Conservation (phyloP, 1,140 invertebrate species). For the Phenacoccus solenopsis region DNA sequence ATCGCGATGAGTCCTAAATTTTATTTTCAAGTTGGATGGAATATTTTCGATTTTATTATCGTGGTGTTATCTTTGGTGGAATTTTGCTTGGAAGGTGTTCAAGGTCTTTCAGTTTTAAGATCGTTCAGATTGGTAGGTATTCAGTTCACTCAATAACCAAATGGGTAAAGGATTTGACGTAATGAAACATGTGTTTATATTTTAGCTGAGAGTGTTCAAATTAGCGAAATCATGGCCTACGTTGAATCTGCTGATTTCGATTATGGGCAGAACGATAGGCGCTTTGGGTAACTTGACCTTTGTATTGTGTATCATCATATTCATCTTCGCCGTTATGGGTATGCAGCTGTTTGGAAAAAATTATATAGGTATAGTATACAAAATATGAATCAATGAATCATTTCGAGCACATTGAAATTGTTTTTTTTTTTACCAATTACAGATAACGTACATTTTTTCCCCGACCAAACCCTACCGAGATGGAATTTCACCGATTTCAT, state of each 20-base stretch:
- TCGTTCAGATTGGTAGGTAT: constrained; percentile 91
- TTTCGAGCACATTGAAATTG: too few relatives aligned
- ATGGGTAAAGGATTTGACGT: too few relatives aligned
- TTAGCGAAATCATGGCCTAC: constrained; percentile 98
- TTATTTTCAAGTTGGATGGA: constrained; percentile 99
- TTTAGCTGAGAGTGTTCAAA: constrained; percentile 95
- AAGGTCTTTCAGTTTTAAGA: constrained; percentile 89
- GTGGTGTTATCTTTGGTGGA: constrained; percentile 89
- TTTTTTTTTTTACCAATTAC: constrained; percentile 21
- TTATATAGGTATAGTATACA: constrained; percentile 61
- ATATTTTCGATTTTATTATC: constrained; percentile 98
- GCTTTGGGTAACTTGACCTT: constrained; percentile 95
- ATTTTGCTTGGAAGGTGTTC: constrained; percentile 79
- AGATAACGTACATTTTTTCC: constrained; percentile 71
- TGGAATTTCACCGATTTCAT: constrained; percentile 99
- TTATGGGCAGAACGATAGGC: constrained; percentile 95
- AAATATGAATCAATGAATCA: too few relatives aligned
- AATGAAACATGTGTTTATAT: constrained; percentile 30
- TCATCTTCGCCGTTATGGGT: constrained; percentile 97
- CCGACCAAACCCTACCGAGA: constrained; percentile 63
- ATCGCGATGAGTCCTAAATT: constrained; percentile 92
- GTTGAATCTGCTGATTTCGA: constrained; percentile 93
- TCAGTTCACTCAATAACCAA: constrained; percentile 18
- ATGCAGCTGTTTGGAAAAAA: constrained; percentile 95
- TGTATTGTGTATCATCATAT: constrained; percentile 95